Evolutionary conservation across 2,797 vertebrate genomes (phyloP), one percentile per base, ranked within the genome.

Genomic region (Phoeniculus purpureus): DNA sequence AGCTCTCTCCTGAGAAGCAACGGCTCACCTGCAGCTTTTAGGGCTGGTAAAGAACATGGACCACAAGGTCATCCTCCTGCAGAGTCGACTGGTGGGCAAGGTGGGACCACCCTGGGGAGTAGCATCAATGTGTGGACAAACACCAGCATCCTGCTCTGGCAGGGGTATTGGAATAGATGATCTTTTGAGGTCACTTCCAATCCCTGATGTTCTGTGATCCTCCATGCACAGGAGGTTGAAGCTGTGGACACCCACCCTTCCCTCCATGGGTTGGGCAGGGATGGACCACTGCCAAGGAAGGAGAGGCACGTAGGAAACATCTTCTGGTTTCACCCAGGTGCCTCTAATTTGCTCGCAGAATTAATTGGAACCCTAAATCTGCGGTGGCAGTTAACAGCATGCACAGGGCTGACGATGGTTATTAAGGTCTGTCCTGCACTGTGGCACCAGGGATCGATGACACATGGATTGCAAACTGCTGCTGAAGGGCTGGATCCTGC

Each of bases 401-500:
- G 37, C 71, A n/a, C 67, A 66, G 71, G 52, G n/a, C 60, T 23
- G 8, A 17, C 29, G 59, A 9, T 3, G 31, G 20, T 4, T 34
- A 9, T 54, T 64, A 16, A 80, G 67, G 34, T 1, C 40, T 40
- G 32, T 18, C 50, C 65, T 60, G 48, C 27, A 18, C 5, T 6
- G 4, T 2, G 21, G 55, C 15, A 19, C 4, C 0, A 3, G 60
- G 48, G 45, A 8, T 13, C 16, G 8, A 43, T 12, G 0, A 0
- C 6, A 3, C 3, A 2, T 0, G 54, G 60, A 80, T 32, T 48
- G 40, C 60, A 12, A 51, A 64, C 16, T 1, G 2, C 34, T 1
- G 3, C 22, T 0, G 2, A 74, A 32, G 56, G 34, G 67, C 40
- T 20, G 31, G 59, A 65, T 20, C 54, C 27, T 9, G 12, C 47